Evolutionary conservation across 1,140 invertebrate species (phyloP).

Genomic region (Hycleus phaleratus): DNA sequence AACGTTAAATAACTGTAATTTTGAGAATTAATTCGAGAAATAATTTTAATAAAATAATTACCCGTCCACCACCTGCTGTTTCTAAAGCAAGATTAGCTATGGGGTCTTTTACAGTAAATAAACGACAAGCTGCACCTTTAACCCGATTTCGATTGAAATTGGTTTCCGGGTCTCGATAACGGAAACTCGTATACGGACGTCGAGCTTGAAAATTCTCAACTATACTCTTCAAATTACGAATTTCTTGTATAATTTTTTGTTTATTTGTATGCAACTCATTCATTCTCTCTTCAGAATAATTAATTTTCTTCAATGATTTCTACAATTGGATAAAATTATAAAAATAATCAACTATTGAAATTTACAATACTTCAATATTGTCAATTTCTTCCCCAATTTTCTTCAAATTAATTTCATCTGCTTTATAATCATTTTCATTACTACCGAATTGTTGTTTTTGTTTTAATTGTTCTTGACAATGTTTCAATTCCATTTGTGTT

Average conservation of each 20-base stretch:
- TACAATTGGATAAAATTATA: neutral
- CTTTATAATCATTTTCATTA: slow-evolving; percentile 63
- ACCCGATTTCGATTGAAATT: slow-evolving; percentile 73
- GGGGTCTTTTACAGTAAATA: slow-evolving; percentile 47
- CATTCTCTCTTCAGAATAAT: neutral
- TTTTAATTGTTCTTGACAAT: slow-evolving; percentile 60
- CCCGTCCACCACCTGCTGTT: slow-evolving; percentile 76
- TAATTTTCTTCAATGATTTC: neutral
- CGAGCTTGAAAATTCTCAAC: slow-evolving; percentile 55
- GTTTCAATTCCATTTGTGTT: slow-evolving; percentile 59
- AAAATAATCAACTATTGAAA: no score
- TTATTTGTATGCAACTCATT: no score
- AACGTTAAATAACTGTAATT: slow-evolving; percentile 74
- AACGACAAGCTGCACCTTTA: slow-evolving; percentile 61
- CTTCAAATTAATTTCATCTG: slow-evolving; percentile 58
- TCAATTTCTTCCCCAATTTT: slow-evolving; percentile 50
- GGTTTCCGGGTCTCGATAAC: slow-evolving; percentile 65
- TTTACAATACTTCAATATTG: no score
- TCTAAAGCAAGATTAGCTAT: slow-evolving; percentile 58
- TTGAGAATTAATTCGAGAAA: slow-evolving; percentile 1
- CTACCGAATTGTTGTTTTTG: slow-evolving; percentile 63
- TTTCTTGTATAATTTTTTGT: no score
- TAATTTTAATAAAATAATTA: slow-evolving; percentile 40
- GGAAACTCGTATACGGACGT: slow-evolving; percentile 62
- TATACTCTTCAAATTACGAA: no score